Conservation (phyloP, 2,113 vertebrate species). For the Heliornis fulica region DNA sequence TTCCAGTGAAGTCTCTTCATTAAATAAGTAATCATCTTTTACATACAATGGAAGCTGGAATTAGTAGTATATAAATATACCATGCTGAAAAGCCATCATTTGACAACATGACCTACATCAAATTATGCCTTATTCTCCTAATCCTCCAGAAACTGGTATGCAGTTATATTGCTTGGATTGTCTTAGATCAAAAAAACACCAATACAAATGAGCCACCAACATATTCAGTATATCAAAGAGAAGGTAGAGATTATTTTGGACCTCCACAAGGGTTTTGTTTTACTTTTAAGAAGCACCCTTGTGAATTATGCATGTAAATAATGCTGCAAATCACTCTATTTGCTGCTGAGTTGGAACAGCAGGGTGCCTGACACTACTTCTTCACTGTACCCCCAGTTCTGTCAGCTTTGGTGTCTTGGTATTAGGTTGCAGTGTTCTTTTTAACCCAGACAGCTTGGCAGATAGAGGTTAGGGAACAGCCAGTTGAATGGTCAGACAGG, state of each 20-base stretch:
- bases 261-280: neutral
- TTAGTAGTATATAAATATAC: conserved; percentile 45
- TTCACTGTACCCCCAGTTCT: neutral
- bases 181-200: neutral
- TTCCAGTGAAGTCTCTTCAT: conserved; percentile 50
- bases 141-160: neutral
- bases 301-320: neutral
- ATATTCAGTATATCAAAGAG: neutral
- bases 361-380: neutral
- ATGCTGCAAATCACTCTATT: neutral
- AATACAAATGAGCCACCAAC: neutral
- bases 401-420: neutral
- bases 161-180: neutral
- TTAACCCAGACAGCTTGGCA: neutral
- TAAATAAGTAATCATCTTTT: conserved; percentile 63
- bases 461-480: neutral
- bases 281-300: neutral
- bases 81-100: neutral
- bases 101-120: neutral
- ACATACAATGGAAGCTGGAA: conserved; percentile 50
- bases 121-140: conserved; percentile 6
- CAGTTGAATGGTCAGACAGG: neutral
- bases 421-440: neutral
- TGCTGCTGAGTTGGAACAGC: neutral
- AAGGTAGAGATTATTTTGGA: neutral